These are phyloP conservation scores for Micrastur ruficollis DNA, from an alignment of 2,797 vertebrate genomes.

Conservation along the genomic window DNA sequence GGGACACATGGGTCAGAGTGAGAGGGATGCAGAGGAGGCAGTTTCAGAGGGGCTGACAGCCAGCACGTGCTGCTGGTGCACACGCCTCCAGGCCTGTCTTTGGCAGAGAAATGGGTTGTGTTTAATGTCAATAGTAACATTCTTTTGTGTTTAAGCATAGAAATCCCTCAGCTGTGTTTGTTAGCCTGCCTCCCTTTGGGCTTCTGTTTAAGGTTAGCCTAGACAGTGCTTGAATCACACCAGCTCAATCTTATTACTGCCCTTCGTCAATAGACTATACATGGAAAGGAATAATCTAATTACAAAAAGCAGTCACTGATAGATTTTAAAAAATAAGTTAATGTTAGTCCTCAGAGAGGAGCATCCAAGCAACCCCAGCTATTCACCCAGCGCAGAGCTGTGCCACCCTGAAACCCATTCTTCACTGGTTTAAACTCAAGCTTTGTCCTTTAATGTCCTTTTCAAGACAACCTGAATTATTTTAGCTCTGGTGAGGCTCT, in stretches of 20 bases:
- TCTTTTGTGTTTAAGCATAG: neutral
- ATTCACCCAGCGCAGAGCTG: neutral
- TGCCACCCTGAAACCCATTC: neutral
- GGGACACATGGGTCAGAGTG: neutral
- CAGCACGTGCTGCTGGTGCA: neutral
- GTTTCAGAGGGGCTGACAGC: neutral
- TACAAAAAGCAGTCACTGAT: conserved; percentile 17
- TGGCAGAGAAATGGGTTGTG: neutral
- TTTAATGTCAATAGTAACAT: neutral
- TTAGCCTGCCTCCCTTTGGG: neutral
- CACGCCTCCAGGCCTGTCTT: neutral
- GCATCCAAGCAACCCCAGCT: neutral
- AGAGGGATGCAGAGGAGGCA: neutral
- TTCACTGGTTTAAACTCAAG: neutral
- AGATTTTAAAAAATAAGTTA: neutral
- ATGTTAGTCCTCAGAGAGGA: neutral
- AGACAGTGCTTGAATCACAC: neutral
- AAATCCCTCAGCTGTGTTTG: neutral
- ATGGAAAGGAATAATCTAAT: conserved; percentile 58
- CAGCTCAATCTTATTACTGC: conserved; percentile 38
- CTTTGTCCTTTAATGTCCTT: neutral
- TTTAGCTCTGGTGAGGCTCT: neutral
- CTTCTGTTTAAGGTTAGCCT: neutral
- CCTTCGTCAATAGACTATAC: conserved; percentile 26
- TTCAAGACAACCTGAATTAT: neutral